phyloP scores from a whole-genome alignment of 2,113 vertebrate species.

The Grammomys dolichurus region DNA sequence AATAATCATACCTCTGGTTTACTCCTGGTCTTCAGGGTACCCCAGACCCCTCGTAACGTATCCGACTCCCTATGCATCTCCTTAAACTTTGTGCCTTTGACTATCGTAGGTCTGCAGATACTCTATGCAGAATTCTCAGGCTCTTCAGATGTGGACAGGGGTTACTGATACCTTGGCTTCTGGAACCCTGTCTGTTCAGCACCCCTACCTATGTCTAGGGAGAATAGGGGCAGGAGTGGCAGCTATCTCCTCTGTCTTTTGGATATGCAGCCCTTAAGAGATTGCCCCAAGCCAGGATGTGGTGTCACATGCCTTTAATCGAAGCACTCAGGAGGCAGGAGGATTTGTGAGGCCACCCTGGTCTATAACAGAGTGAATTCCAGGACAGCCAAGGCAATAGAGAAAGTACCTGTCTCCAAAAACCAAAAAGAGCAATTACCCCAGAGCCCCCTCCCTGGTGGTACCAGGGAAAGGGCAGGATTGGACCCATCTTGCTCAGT shows the following conservation, averaged over 20 bases:
- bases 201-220: not conserved
- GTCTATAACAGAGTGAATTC: not conserved
- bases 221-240: conserved; percentile 51
- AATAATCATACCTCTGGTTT: conserved; percentile 54
- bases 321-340: not conserved
- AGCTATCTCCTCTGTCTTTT: not conserved
- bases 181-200: conserved; percentile 11
- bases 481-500: conserved; percentile 59
- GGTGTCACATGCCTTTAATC: not conserved
- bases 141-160: conserved; percentile 54
- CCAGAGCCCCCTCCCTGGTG: not conserved
- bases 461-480: not conserved
- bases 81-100: conserved; percentile 83
- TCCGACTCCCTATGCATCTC: not conserved
- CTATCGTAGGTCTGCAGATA: conserved; percentile 75
- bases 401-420: not conserved
- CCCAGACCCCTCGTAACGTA: not conserved
- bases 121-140: conserved; percentile 75
- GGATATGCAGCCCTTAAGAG: conserved; percentile 48
- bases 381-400: not conserved
- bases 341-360: not conserved
- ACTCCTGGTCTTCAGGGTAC: conserved; percentile 66
- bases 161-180: conserved; percentile 40
- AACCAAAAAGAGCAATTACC: conserved; percentile 38
- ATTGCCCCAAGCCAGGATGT: conserved; percentile 22